Evolutionary conservation across 2,888 invertebrate species (phyloP).

Genomic region (Orthosia gothica): DNA sequence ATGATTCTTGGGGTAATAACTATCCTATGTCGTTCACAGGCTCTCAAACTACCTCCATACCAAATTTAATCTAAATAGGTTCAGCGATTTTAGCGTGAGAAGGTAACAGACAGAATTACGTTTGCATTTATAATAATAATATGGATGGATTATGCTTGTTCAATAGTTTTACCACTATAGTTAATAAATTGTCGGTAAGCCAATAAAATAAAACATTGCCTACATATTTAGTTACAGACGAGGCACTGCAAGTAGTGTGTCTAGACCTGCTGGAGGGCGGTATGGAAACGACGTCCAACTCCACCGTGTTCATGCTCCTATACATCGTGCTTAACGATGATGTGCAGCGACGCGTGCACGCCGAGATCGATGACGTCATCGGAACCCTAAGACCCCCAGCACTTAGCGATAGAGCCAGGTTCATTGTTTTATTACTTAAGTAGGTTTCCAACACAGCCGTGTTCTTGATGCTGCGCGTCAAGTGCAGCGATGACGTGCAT

Average conservation of each 20-base stretch:
- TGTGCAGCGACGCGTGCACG: constrained; percentile 91
- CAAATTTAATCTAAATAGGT: too few species aligned
- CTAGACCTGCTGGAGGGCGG: constrained; percentile 94
- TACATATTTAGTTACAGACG: constrained; percentile 77
- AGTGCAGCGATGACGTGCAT: constrained; percentile 91
- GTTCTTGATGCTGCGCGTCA: constrained; percentile 91
- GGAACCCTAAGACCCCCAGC: constrained; percentile 90
- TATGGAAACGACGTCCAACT: constrained; percentile 93
- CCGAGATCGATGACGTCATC: constrained; percentile 92
- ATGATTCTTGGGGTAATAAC: too few species aligned
- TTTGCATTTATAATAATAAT: too few species aligned
- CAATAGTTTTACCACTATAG: not conserved
- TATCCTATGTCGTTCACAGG: too few species aligned
- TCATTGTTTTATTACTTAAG: constrained; percentile 71
- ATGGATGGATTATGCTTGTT: not conserved
- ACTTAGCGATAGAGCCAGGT: constrained; percentile 91
- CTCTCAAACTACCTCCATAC: too few species aligned
- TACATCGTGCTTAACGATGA: constrained; percentile 91
- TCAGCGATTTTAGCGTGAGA: too few species aligned
- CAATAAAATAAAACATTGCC: not conserved
- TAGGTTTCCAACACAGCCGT: constrained; percentile 93
- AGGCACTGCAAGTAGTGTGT: constrained; percentile 90
- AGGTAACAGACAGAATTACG: too few species aligned
- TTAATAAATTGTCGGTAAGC: not conserved
- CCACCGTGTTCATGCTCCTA: constrained; percentile 92